A percentile compares a stretch with the other conserved stretches of the same genome.
These are phyloP conservation scores for Cyaniris semiargus DNA, from an alignment of 2,888 invertebrate genomes.

Conservation along the genomic window DNA sequence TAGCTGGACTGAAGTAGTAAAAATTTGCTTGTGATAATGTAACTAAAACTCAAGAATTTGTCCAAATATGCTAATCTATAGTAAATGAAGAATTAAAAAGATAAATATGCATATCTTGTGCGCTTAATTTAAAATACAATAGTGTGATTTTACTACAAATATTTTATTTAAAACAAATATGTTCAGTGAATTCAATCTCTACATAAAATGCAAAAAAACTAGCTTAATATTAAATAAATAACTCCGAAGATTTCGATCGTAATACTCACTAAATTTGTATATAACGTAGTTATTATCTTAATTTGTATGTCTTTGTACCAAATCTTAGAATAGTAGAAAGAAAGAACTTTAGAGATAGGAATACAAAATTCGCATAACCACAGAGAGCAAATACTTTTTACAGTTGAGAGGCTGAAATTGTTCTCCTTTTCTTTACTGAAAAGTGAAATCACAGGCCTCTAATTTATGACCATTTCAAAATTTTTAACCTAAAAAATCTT, in stretches of 20 bases:
- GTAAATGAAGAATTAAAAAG: background rate
- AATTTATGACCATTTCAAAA: conserved; percentile 63
- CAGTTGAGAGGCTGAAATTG: conserved; percentile 56
- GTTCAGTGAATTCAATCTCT: conserved; percentile 62
- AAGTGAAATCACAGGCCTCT: conserved; percentile 62
- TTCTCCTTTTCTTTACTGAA: conserved; percentile 65
- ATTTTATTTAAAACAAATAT: conserved; percentile 57
- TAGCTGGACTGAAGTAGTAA: background rate
- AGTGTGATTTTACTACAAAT: conserved; percentile 42
- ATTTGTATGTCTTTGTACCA: conserved; percentile 79
- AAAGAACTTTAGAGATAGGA: conserved; percentile 54
- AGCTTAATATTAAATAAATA: conserved; percentile 69
- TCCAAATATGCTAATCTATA: background rate
- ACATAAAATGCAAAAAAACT: conserved; percentile 64
- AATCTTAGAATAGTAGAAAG: conserved; percentile 53
- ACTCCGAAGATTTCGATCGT: conserved; percentile 49
- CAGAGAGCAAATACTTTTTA: conserved; percentile 57
- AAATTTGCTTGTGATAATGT: background rate
- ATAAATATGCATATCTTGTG: conserved; percentile 23
- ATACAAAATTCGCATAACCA: conserved; percentile 46
- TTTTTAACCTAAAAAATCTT: conserved; percentile 68
- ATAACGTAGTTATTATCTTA: conserved; percentile 72
- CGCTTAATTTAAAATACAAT: conserved; percentile 24
- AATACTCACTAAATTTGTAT: conserved; percentile 62
- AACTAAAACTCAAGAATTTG: background rate